phyloP scores from a whole-genome alignment of 2,113 vertebrate genomes.

The Odocoileus virginianus region DNA sequence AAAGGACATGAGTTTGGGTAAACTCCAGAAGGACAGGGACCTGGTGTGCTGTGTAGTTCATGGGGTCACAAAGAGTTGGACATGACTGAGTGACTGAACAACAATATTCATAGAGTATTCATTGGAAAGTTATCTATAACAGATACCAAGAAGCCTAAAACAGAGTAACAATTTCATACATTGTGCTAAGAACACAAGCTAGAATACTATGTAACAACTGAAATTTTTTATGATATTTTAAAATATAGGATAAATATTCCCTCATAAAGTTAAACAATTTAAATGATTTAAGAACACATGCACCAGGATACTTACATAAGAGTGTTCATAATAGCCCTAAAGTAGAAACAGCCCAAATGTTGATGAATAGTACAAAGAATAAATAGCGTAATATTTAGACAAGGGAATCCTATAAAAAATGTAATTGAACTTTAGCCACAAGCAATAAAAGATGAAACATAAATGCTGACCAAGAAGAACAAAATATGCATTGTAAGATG shows the following conservation, averaged over 20 bases:
- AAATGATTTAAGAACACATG: neutral
- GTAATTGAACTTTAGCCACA: neutral
- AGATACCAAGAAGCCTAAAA: neutral
- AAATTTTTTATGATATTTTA: slow-evolving; percentile 5
- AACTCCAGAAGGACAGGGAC: neutral
- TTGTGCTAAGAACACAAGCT: neutral
- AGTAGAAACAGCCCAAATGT: neutral
- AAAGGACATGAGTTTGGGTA: neutral
- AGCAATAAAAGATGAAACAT: neutral
- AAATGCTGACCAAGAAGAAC: neutral
- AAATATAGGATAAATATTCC: neutral
- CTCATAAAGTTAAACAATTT: neutral
- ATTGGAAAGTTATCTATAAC: neutral
- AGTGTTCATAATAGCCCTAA: neutral
- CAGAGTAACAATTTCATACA: neutral
- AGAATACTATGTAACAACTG: neutral
- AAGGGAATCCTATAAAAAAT: neutral
- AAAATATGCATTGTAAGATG: neutral
- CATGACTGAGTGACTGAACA: fast-evolving
- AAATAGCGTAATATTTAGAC: neutral
- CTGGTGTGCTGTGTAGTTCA: neutral
- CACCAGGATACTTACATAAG: neutral
- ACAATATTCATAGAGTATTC: neutral
- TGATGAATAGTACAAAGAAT: neutral
- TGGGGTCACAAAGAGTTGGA: neutral